Evolutionary conservation across 2,113 vertebrate species (phyloP), one percentile per base, ranked within the genome.

Genomic region (Onychostruthus taczanowskii): DNA sequence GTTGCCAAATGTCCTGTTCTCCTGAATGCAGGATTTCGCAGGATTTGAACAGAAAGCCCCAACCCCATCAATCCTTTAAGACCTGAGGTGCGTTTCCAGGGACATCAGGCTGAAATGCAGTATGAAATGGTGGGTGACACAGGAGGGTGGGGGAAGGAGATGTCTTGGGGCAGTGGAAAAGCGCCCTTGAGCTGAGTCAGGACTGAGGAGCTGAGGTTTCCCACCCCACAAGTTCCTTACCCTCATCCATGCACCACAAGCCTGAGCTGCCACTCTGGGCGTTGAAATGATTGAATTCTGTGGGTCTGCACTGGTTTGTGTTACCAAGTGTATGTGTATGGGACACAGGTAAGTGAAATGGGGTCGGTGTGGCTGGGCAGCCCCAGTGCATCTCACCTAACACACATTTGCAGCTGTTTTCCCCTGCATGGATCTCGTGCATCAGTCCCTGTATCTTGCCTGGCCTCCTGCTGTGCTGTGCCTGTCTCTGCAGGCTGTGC

Each of bases 401-500:
- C 13, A 1, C 2, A 0, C 13, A 3, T 19, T 27, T 37, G 33
- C 15, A 37, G 41, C 23, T 18, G 26, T 3, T 73, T 67, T 11
- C 8, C 13, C 10, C 58, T 20, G 9, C 3, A 1, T 11, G 3
- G 1, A 4, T 13, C 56, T 43, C 41, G 7, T 26, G 13, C 24
- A 41, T 35, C 14, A 4, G 17, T 5, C 43, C 55, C 24, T 43
- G 41, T 24, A 5, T 15, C 21, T 35, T 80, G 41, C 49, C 43
- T 33, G 61, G 28, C 35, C 18, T 9, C 22, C 22, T 7, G 23
- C 53, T 3, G 26, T 7, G 35, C 58, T 7, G 1, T 16, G 1
- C 33, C 50, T 23, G 46, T 20, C 62, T 2, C 30, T 1, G 0
- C 0, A 0, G 52, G 24, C 19, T 37, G 9, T 17, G 41, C 56